These are phyloP conservation scores for Myiopsitta monachus DNA, from an alignment of 2,113 vertebrate species.

Conservation along the genomic window DNA sequence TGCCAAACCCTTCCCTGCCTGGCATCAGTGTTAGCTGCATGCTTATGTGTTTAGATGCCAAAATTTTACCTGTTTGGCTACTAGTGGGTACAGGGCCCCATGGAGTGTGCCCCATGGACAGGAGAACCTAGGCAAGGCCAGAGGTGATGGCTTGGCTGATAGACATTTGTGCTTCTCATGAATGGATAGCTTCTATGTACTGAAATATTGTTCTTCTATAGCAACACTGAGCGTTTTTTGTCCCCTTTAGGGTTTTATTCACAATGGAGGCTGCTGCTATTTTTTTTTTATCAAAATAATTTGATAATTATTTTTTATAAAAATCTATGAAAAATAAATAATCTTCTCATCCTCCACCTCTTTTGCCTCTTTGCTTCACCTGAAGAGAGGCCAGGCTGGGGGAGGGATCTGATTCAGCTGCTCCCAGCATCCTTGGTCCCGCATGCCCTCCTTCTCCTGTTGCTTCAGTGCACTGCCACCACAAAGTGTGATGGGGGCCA, in stretches of 20 bases:
- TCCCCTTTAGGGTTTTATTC: conserved; percentile 64
- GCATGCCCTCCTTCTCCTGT: neutral
- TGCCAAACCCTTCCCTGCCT: neutral
- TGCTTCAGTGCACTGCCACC: neutral
- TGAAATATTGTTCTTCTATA: conserved; percentile 31
- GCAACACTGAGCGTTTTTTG: conserved; percentile 48
- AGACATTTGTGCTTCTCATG: conserved; percentile 27
- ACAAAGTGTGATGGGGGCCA: neutral
- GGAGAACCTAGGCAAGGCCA: fast-evolving
- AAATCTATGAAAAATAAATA: conserved; percentile 75
- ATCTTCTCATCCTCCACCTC: conserved; percentile 53
- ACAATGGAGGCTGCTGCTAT: conserved; percentile 69
- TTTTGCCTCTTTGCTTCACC: conserved; percentile 8
- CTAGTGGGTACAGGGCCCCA: neutral
- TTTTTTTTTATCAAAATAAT: too few species aligned
- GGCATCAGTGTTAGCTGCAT: neutral
- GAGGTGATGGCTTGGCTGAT: neutral
- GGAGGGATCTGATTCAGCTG: neutral
- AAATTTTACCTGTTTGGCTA: neutral
- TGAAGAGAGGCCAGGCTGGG: neutral
- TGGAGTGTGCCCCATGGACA: neutral
- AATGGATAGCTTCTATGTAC: conserved; percentile 2
- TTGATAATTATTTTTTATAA: conserved; percentile 77
- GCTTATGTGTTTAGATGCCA: neutral
- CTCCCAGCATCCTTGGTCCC: fast-evolving